A percentile compares a stretch with the other conserved stretches of the same genome.
These are phyloP conservation scores for Pilophorus perplexus DNA, from an alignment of 2,888 invertebrate genomes.

Conservation along the genomic window DNA sequence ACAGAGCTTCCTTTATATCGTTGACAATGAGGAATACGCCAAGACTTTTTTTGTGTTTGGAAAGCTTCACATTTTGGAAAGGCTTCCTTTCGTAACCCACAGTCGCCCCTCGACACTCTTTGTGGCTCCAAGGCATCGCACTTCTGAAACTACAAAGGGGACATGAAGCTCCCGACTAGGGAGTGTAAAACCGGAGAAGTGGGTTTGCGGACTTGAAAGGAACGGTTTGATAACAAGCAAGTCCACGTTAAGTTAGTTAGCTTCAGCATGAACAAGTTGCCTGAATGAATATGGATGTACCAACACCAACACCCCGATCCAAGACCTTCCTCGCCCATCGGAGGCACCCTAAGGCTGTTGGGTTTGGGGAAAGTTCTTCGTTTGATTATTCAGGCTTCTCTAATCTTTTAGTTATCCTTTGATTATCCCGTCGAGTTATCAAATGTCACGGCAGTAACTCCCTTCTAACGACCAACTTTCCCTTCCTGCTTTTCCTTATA, in stretches of 20 bases:
- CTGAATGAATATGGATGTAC: slow-evolving; percentile 29
- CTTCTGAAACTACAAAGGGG: too few species aligned
- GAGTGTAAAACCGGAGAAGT: background rate
- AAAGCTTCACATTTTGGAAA: too few species aligned
- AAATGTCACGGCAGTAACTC: slow-evolving; percentile 7
- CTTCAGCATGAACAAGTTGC: slow-evolving; percentile 27
- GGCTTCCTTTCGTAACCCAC: too few species aligned
- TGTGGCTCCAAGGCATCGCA: too few species aligned
- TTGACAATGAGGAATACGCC: too few species aligned
- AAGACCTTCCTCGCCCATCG: slow-evolving; percentile 7
- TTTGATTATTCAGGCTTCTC: slow-evolving; percentile 28
- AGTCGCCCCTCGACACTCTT: too few species aligned
- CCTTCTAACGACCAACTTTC: background rate
- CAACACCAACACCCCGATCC: slow-evolving; percentile 3
- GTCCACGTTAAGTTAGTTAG: slow-evolving; percentile 19
- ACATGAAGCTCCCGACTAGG: background rate
- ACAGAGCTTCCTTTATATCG: too few species aligned
- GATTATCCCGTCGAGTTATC: slow-evolving; percentile 24
- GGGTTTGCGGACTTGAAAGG: background rate
- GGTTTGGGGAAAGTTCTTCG: background rate
- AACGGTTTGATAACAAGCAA: slow-evolving; percentile 25
- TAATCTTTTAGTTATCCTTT: slow-evolving; percentile 35
- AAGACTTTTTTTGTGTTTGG: too few species aligned
- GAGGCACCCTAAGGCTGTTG: background rate
- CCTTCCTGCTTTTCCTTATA: too few species aligned